Evolutionary conservation across 2,113 vertebrate genomes (phyloP).

Genomic region (Xenus cinereus): DNA sequence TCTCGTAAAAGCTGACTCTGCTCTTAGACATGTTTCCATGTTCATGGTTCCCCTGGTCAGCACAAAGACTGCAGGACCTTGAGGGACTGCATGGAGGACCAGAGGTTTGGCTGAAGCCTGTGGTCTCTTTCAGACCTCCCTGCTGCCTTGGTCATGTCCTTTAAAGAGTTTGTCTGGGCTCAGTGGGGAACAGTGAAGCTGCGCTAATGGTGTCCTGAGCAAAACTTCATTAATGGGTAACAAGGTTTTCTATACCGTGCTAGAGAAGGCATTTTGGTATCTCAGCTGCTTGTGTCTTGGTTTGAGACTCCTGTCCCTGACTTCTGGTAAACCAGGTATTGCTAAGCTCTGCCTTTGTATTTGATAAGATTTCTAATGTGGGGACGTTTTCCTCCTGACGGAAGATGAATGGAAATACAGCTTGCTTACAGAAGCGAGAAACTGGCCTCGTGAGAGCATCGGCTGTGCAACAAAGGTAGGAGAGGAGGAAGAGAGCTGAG

Average conservation of each 20-base stretch:
- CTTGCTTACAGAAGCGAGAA: background rate
- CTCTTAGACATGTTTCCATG: background rate
- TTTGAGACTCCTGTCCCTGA: background rate
- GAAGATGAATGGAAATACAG: background rate
- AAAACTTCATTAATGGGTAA: background rate
- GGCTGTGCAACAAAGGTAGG: background rate
- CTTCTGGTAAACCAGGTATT: background rate
- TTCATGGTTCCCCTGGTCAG: background rate
- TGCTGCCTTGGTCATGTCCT: background rate
- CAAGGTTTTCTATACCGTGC: background rate
- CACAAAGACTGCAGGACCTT: accelerated
- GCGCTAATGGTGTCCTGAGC: background rate
- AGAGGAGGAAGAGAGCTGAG: background rate
- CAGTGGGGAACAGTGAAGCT: background rate
- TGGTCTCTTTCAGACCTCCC: background rate
- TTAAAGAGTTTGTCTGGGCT: background rate
- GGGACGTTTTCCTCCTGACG: background rate
- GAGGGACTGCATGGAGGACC: background rate
- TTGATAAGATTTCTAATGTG: background rate
- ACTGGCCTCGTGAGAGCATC: background rate
- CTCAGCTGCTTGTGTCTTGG: background rate
- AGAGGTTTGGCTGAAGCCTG: background rate
- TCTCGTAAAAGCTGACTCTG: background rate
- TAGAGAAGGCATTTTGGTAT: background rate
- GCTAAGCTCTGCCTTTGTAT: background rate